Evolutionary conservation across 2,888 invertebrate genomes (phyloP).

Genomic region (Caenorhabditis sp.): DNA sequence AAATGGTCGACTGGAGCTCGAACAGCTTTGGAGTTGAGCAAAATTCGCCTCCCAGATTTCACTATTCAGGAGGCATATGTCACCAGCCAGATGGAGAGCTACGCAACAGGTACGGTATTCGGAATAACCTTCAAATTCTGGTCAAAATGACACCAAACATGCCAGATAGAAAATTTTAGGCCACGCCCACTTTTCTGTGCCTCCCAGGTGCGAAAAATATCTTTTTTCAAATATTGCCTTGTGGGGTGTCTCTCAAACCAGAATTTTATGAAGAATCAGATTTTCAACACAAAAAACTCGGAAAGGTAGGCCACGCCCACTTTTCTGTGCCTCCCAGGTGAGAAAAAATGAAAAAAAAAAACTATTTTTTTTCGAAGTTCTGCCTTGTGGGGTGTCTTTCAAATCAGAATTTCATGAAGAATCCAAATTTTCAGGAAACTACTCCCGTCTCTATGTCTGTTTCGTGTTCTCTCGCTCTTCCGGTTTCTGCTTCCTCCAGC

Average conservation of each 20-base stretch:
- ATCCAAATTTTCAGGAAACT: constrained; percentile 39
- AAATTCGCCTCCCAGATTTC: constrained; percentile 67
- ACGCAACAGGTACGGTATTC: constrained; percentile 44
- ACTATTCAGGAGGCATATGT: constrained; percentile 67
- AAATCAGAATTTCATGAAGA: neutral
- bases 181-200: neutral
- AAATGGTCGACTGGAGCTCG: constrained; percentile 61
- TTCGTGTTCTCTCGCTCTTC: constrained; percentile 65
- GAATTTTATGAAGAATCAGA: neutral
- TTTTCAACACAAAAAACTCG: no score
- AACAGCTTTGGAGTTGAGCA: constrained; percentile 55
- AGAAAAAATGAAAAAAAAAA: no score
- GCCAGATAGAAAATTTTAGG: neutral
- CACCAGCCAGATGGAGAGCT: constrained; percentile 64
- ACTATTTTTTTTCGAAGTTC: no score
- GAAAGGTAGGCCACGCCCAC: no score
- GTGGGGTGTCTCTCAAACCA: no score
- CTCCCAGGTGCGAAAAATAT: no score
- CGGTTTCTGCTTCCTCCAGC: constrained; percentile 66
- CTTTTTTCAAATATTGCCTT: no score
- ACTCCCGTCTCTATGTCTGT: constrained; percentile 68
- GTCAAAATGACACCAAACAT: neutral
- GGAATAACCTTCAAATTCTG: neutral
- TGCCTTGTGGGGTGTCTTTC: no score
- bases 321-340: no score